A percentile compares a stretch with the other conserved stretches of the same genome.
These are phyloP conservation scores for Lytechinus variegatus DNA, from an alignment of 35 echinoderm and acorn worm species.

Conservation along the genomic window DNA sequence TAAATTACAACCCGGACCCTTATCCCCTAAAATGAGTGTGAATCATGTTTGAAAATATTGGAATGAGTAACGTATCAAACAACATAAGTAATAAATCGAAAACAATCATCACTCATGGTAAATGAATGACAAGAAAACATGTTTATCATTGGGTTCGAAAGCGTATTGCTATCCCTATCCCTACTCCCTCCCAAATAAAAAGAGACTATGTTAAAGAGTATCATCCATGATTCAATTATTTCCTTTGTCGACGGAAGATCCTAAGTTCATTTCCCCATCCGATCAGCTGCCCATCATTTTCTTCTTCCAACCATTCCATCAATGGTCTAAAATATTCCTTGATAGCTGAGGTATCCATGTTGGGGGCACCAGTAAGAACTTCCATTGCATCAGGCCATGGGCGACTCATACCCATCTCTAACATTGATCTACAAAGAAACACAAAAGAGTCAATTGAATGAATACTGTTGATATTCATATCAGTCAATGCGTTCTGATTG, in stretches of 20 bases:
- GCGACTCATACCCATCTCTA: constrained; percentile 72
- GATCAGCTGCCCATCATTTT: constrained; percentile 57
- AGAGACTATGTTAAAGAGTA: too few relatives aligned
- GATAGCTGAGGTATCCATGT: constrained; percentile 78
- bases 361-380: constrained; percentile 71
- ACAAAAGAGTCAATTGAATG: background rate
- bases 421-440: constrained; percentile 74
- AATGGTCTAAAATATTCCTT: constrained; percentile 87
- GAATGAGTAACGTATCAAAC: too few relatives aligned
- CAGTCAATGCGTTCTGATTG: background rate
- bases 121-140: too few relatives aligned
- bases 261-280: constrained; percentile 59
- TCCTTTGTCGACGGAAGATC: constrained; percentile 1
- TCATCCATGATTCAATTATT: background rate
- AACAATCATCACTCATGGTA: too few relatives aligned
- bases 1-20: too few relatives aligned
- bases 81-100: too few relatives aligned
- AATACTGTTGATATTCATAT: too few relatives aligned
- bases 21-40: too few relatives aligned
- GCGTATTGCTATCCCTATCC: too few relatives aligned
- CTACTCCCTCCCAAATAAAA: too few relatives aligned
- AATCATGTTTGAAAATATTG: too few relatives aligned
- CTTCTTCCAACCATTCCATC: constrained; percentile 75
- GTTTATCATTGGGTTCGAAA: too few relatives aligned
- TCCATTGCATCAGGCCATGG: constrained; percentile 91